Base-by-base conservation (phyloP, 2,888 invertebrate species). In the Netelia fuscicornis region DNA sequence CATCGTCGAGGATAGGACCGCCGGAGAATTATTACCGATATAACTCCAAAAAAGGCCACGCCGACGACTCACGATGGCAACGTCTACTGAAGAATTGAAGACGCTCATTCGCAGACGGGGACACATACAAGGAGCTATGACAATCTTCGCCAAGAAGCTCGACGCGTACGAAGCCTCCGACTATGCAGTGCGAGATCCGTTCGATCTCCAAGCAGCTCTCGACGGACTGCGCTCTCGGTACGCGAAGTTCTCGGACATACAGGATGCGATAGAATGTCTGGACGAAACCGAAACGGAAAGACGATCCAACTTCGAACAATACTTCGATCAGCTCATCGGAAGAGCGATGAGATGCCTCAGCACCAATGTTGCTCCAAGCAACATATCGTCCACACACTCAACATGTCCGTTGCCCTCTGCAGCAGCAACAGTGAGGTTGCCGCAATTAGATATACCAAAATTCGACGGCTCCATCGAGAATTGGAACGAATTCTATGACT, bases 321-420 rank as follows among this genome's bases (percentile, higher is more conserved):
- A 37, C 52, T 58, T 75, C 37, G 64, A 75, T 37, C 20, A 62
- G 25, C 30, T 37, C 2, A 6, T 75, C 2, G 74, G 64, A 52
- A 62, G 64, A 3, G 52, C 74, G 8, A n/a, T 25, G 11, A 37
- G 13, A 54, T 17, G 25, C 9, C 30, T 75, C 30, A 64, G 52
- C 64, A 1, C 0, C n/a, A 64, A 9, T 9, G 25, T 23, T 42
- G 25, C 64, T 25, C 30, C 62, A 52, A 74, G 25, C 48, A 25
- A 1, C 52, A 3, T 20, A 37, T 8, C 3, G 11, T 11, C 13
- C 17, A 6, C n/a, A 56, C 72, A 25, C 13, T 60, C 72, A 48
- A 1, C 37, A 10, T 90, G 80, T 75, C 86, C 85, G 86, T 86
- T 81, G 86, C 67, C 86, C 82, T 78, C 81, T 68, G 81, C 87